Conservation (phyloP, 92 coral and sea anemone genomes). For the Palythoa grandiflora region DNA sequence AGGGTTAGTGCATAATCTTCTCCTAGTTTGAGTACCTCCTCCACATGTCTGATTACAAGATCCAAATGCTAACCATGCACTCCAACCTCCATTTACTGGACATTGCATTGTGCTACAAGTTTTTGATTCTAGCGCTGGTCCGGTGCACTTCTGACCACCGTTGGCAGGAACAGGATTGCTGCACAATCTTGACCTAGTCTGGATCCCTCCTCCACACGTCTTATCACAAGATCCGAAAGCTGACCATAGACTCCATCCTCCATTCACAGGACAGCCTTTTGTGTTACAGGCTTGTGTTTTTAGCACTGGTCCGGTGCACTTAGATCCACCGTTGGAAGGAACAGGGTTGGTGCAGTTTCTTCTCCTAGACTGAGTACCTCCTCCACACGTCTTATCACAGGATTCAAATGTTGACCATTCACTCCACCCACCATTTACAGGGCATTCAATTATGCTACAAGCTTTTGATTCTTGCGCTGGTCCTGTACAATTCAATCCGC, state of each 20-base stretch:
- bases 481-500: slow-evolving; percentile 27
- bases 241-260: slow-evolving; percentile 68
- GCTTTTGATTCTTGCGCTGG: neutral
- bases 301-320: slow-evolving; percentile 28
- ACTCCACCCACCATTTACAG: slow-evolving; percentile 54
- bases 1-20: slow-evolving; percentile 38
- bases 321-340: slow-evolving; percentile 49
- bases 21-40: slow-evolving; percentile 35
- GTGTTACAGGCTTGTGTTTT: slow-evolving; percentile 33
- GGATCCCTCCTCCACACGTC: slow-evolving; percentile 55
- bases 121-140: slow-evolving; percentile 47
- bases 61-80: slow-evolving; percentile 18
- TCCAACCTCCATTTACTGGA: slow-evolving; percentile 61
- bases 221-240: slow-evolving; percentile 54
- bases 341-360: slow-evolving; percentile 41
- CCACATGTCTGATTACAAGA: slow-evolving; percentile 47
- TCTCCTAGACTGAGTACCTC: slow-evolving; percentile 29
- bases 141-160: slow-evolving; percentile 53
- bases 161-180: slow-evolving; percentile 60
- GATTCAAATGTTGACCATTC: slow-evolving; percentile 19
- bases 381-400: slow-evolving; percentile 48
- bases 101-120: slow-evolving; percentile 57
- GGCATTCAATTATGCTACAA: slow-evolving; percentile 27
- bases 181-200: slow-evolving; percentile 65
- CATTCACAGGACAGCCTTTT: slow-evolving; percentile 49